Evolutionary conservation across 1,140 invertebrate genomes (phyloP), one percentile per base, ranked within the genome.

Genomic region (Drosophila biarmipes): DNA sequence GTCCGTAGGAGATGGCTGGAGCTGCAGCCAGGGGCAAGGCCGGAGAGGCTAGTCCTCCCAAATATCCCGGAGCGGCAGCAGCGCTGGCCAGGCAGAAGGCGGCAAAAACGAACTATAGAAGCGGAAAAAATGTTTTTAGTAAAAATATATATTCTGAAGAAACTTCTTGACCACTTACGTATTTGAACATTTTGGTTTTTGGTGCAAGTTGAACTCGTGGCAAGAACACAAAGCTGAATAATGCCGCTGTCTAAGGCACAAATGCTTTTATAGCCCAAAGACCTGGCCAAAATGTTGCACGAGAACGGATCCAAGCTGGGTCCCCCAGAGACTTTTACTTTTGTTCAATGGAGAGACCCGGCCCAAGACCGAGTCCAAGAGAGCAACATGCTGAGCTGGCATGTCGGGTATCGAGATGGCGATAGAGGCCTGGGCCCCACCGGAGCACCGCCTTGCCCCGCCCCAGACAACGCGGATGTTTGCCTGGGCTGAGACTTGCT

Each of bases 201-300:
- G 35, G 43, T 37, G 49, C 55, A 21, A 42, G 57, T 52, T 81
- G 55, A 56, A 71, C 59, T 61, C 82, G 55, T 19, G 43, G 71
- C 76, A 73, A 87, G 84, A 89, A 89, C 84, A 84, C 85, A 72
- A 73, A 56, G 68, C 64, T 79, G 78, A 90, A 90, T 89, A 89
- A 89, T 85, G 76, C 68, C 37, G 38, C 46, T 59, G 62, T 48
- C 45, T 61, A 38, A 58, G 73, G 62, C 68, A 45, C 78, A 71
- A 73, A 80, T 57, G 87, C 87, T 90, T 90, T 90, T 90, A 90
- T 90, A 90, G 67, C 77, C 84, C 63, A 81, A 58, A 51, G 45
- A 43, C 61, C 29, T 45, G 35, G 53, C 67, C 71, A 67, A 75
- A 82, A 61, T 45, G 57, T 49, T 49, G 72, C 69, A 40, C 45